Percentiles rank a stretch among this genome's conserved stretches.
These are phyloP conservation scores for Chloroclystis v-ata DNA, from an alignment of 2,888 invertebrate species.

Conservation along the genomic window DNA sequence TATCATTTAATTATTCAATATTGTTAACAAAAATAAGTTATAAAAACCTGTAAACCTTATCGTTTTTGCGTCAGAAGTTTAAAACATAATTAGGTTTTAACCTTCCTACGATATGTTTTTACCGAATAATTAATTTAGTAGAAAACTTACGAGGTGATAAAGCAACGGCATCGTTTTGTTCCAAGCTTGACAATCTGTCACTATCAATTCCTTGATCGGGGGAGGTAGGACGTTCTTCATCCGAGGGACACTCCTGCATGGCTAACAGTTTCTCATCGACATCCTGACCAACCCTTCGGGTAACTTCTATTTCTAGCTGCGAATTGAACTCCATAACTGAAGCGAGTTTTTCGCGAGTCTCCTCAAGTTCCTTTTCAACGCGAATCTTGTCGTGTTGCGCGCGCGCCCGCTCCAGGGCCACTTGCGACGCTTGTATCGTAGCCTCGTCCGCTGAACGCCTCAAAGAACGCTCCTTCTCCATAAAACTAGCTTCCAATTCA, in stretches of 20 bases:
- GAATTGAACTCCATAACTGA: slow-evolving; percentile 52
- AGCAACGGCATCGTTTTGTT: slow-evolving; percentile 73
- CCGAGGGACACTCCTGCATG: slow-evolving; percentile 48
- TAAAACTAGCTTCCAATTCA: slow-evolving; percentile 59
- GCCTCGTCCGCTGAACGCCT: slow-evolving; percentile 84
- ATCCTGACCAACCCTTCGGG: slow-evolving; percentile 56
- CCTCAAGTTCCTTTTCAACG: slow-evolving; percentile 81
- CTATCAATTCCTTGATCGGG: slow-evolving; percentile 95
- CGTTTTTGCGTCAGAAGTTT: no score
- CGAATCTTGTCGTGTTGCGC: slow-evolving; percentile 83
- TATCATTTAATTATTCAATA: no score
- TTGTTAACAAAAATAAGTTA: background rate
- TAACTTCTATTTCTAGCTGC: slow-evolving; percentile 66
- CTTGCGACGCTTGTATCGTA: slow-evolving; percentile 85
- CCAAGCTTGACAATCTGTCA: slow-evolving; percentile 82
- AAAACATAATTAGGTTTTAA: no score
- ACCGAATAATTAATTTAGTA: no score
- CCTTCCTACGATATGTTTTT: no score
- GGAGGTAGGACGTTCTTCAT: slow-evolving; percentile 79
- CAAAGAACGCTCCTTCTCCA: slow-evolving; percentile 76
- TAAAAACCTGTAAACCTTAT: no score
- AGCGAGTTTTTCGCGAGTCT: slow-evolving; percentile 69
- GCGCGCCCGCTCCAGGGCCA: slow-evolving; percentile 84
- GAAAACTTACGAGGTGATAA: slow-evolving; percentile 62
- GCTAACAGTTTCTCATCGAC: slow-evolving; percentile 52